phyloP scores from a whole-genome alignment of 2,888 invertebrate genomes.

The Drosophila antonietae region DNA sequence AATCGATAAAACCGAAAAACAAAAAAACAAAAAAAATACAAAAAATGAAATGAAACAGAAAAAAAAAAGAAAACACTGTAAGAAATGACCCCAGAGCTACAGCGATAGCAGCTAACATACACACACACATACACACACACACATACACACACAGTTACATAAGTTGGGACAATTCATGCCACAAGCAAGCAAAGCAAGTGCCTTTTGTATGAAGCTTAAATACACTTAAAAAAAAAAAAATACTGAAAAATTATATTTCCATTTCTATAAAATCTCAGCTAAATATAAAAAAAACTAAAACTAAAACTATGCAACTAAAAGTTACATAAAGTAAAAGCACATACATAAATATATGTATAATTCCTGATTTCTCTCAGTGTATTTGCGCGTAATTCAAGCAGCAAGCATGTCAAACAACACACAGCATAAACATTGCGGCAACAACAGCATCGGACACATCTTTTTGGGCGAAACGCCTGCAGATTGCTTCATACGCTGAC shows the following conservation, averaged over 20 bases:
- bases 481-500: slow-evolving; percentile 24
- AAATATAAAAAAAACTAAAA: background rate
- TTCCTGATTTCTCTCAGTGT: background rate
- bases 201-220: background rate
- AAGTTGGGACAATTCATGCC: slow-evolving; percentile 37
- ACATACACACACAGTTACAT: slow-evolving; percentile 7
- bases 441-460: slow-evolving; percentile 39
- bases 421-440: slow-evolving; percentile 39
- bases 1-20: slow-evolving; percentile 54
- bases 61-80: slow-evolving; percentile 8
- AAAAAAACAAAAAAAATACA: background rate
- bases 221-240: slow-evolving; percentile 23
- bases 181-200: slow-evolving; percentile 39
- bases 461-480: slow-evolving; percentile 20
- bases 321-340: no score
- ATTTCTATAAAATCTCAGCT: background rate
- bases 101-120: background rate
- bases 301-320: background rate
- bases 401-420: slow-evolving; percentile 25
- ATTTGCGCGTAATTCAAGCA: background rate
- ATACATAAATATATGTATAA: no score
- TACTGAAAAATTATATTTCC: background rate
- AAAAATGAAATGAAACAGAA: no score
- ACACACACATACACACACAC: slow-evolving; percentile 7
- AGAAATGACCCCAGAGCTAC: slow-evolving; percentile 21